A percentile compares a stretch with the other conserved stretches of the same genome.
phyloP scores from a whole-genome alignment of 2,888 invertebrate species.

The Zele albiditarsus region DNA sequence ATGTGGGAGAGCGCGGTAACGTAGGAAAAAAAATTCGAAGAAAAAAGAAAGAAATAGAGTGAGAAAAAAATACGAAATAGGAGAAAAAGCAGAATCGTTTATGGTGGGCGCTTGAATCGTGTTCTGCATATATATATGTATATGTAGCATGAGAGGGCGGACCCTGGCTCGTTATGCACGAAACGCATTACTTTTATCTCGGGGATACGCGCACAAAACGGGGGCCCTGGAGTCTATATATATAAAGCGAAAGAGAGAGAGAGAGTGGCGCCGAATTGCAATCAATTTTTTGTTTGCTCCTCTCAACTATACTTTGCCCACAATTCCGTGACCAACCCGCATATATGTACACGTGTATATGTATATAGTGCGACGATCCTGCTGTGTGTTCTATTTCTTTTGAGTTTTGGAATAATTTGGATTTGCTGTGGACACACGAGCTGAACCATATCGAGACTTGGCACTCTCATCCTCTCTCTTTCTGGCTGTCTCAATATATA shows the following conservation, averaged over 20 bases:
- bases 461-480: conserved; percentile 49
- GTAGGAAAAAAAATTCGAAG: conserved; percentile 42
- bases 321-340: conserved; percentile 15
- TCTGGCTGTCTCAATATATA: conserved; percentile 24
- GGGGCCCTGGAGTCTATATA: not conserved
- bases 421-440: conserved; percentile 23
- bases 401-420: conserved; percentile 22
- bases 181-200: conserved; percentile 68
- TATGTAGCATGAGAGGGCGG: conserved; percentile 46
- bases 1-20: conserved; percentile 45
- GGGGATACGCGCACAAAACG: conserved; percentile 50
- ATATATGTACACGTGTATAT: not conserved
- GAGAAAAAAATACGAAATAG: conserved; percentile 32
- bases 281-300: conserved; percentile 66
- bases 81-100: conserved; percentile 38
- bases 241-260: conserved; percentile 33
- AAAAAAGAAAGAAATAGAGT: conserved; percentile 40
- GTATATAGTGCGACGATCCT: not conserved
- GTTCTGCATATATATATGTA: conserved; percentile 5
- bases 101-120: conserved; percentile 32
- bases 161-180: conserved; percentile 64
- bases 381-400: conserved; percentile 21
- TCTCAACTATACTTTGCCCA: conserved; percentile 26
- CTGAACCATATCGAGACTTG: conserved; percentile 16
- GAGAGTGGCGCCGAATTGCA: conserved; percentile 67